phyloP scores from a whole-genome alignment of 1,140 invertebrate species.

The Drosophila bifasciata region DNA sequence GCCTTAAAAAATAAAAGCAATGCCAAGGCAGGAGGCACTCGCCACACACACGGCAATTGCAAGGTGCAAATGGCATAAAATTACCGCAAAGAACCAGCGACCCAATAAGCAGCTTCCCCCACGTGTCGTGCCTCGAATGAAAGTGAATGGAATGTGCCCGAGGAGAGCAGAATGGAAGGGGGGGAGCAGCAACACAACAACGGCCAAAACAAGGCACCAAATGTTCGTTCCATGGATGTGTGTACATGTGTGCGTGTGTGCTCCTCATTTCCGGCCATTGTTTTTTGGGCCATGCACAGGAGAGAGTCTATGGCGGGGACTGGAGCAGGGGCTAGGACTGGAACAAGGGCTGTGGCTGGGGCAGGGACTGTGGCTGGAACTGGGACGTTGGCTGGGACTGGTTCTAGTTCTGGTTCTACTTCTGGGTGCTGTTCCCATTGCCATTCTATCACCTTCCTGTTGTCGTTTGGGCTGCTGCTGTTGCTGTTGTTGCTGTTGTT shows the following conservation, averaged over 20 bases:
- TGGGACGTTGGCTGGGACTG: conserved; percentile 19
- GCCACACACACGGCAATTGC: conserved; percentile 38
- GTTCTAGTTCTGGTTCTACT: conserved; percentile 22
- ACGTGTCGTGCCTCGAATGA: conserved; percentile 33
- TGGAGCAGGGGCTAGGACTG: conserved; percentile 18
- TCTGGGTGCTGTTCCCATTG: conserved; percentile 43
- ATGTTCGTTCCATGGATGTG: conserved; percentile 23
- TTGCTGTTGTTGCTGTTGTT: conserved; percentile 7
- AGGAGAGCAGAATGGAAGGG: not conserved
- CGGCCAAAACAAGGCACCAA: conserved; percentile 40
- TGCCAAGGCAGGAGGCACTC: conserved; percentile 2
- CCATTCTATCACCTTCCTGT: conserved; percentile 53
- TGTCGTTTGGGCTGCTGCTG: conserved; percentile 31
- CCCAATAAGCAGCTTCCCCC: conserved; percentile 53
- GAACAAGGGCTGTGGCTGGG: conserved; percentile 23
- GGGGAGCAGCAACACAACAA: conserved; percentile 27
- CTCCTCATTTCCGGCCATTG: conserved; percentile 78
- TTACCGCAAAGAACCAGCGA: conserved; percentile 60
- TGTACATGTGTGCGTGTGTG: conserved; percentile 56
- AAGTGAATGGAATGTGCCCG: conserved; percentile 47
- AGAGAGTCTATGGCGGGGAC: conserved; percentile 25
- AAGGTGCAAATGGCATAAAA: conserved; percentile 80
- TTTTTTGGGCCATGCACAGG: conserved; percentile 55
- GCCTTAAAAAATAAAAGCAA: conserved; percentile 42
- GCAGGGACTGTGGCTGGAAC: conserved; percentile 21